These are phyloP conservation scores for Recurvirostra avosetta DNA, from an alignment of 2,113 vertebrate species.

Conservation along the genomic window DNA sequence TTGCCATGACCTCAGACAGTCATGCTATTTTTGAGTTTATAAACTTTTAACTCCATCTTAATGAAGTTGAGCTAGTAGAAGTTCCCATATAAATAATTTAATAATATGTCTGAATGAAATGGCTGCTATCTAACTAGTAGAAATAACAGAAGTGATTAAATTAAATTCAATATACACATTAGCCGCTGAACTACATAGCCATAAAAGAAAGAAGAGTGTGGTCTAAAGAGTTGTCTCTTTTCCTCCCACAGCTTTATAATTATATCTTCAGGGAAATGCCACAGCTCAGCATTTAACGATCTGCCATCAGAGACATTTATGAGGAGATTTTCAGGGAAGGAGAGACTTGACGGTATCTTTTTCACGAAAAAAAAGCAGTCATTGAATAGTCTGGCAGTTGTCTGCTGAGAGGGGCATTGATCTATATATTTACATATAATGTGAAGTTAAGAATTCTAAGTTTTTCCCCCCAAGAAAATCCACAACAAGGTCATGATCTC, in stretches of 20 bases:
- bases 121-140: conserved; percentile 48
- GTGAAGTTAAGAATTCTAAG: background rate
- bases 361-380: background rate
- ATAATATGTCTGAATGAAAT: conserved; percentile 52
- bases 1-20: background rate
- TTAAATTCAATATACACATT: conserved; percentile 60
- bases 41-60: conserved; percentile 37
- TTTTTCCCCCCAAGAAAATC: background rate
- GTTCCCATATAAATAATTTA: conserved; percentile 51
- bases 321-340: conserved; percentile 36
- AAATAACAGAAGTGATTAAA: conserved; percentile 62
- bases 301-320: conserved; percentile 56
- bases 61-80: conserved; percentile 49
- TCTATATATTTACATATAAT: conserved; percentile 11
- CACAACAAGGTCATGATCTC: background rate
- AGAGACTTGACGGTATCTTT: conserved; percentile 32
- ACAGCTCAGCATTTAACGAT: conserved; percentile 62
- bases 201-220: conserved; percentile 55
- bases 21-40: background rate
- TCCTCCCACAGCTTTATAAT: conserved; percentile 52
- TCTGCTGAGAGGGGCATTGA: background rate
- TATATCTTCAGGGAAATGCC: conserved; percentile 56
- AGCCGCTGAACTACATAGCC: conserved; percentile 47
- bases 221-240: conserved; percentile 52
- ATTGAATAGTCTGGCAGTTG: background rate